Conservation (phyloP, 1,140 invertebrate genomes). For the Oscheius sp. region DNA sequence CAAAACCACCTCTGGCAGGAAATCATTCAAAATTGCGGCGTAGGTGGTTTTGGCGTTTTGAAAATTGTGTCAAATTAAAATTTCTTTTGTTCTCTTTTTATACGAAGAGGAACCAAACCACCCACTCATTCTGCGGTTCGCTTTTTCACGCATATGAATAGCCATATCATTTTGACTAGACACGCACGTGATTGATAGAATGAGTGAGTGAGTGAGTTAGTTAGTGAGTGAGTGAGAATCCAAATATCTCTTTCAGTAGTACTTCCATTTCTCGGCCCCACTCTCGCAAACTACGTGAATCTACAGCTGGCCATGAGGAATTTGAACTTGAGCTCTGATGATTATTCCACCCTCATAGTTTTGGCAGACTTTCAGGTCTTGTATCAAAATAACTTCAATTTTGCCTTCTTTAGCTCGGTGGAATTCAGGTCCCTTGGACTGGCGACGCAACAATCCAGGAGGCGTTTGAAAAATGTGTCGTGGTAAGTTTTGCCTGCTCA, state of each 20-base stretch:
- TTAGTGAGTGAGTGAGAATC: not conserved
- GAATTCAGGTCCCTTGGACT: not conserved
- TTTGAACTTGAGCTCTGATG: not conserved
- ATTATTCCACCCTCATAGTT: not conserved
- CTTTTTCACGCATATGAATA: no score
- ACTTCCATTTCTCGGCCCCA: constrained; percentile 12
- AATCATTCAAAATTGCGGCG: no score
- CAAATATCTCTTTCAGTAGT: constrained; percentile 16
- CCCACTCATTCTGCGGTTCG: no score
- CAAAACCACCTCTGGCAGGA: no score
- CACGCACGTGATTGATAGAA: not conserved
- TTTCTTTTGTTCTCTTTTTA: no score
- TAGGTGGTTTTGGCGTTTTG: no score
- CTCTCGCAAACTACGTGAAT: not conserved
- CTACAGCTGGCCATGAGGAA: not conserved
- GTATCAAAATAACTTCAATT: not conserved
- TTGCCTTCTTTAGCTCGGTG: not conserved
- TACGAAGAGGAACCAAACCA: no score
- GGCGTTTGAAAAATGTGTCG: not conserved
- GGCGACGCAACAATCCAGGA: not conserved
- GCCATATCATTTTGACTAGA: no score
- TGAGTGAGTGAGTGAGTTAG: no score
- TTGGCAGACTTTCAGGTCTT: not conserved
- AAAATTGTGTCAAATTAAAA: no score
- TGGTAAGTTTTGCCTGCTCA: no score